Percentiles rank a stretch among this genome's conserved stretches.
These are phyloP conservation scores for Myopa tessellatipennis DNA, from an alignment of 2,888 invertebrate species.

Conservation along the genomic window DNA sequence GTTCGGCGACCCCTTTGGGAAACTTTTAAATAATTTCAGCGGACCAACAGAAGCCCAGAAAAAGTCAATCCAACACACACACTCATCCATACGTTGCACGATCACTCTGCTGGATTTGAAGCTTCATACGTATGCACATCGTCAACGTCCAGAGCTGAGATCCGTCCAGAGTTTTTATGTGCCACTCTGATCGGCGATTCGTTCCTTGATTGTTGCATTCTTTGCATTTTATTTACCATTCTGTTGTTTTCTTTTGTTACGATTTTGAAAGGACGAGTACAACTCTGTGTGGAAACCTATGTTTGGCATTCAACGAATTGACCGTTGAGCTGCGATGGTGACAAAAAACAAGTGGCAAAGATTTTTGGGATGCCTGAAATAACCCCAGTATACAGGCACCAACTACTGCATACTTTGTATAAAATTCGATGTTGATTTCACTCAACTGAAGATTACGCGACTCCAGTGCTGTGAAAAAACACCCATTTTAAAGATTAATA, in stretches of 20 bases:
- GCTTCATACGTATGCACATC: not conserved
- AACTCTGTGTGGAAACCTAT: not conserved
- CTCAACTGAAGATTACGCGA: too few relatives aligned
- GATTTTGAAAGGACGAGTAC: not conserved
- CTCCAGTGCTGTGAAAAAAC: too few relatives aligned
- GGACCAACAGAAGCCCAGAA: not conserved
- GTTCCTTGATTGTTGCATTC: not conserved
- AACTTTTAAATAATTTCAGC: not conserved
- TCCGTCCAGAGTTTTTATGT: not conserved
- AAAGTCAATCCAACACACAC: not conserved
- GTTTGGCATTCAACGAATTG: slow-evolving; percentile 4
- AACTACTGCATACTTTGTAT: too few relatives aligned
- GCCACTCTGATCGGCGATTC: not conserved
- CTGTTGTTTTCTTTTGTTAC: not conserved
- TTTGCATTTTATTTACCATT: slow-evolving; percentile 1
- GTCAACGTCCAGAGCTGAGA: not conserved
- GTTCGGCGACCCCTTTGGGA: not conserved
- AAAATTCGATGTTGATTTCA: too few relatives aligned
- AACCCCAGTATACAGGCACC: not conserved
- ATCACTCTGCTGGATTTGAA: not conserved
- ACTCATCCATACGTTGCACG: not conserved
- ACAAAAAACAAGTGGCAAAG: slow-evolving; percentile 8
- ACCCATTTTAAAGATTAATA: too few relatives aligned
- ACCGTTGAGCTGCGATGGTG: not conserved
- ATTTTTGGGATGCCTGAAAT: not conserved